phyloP scores from a whole-genome alignment of 2,113 vertebrate genomes.

The Anhinga rufa region DNA sequence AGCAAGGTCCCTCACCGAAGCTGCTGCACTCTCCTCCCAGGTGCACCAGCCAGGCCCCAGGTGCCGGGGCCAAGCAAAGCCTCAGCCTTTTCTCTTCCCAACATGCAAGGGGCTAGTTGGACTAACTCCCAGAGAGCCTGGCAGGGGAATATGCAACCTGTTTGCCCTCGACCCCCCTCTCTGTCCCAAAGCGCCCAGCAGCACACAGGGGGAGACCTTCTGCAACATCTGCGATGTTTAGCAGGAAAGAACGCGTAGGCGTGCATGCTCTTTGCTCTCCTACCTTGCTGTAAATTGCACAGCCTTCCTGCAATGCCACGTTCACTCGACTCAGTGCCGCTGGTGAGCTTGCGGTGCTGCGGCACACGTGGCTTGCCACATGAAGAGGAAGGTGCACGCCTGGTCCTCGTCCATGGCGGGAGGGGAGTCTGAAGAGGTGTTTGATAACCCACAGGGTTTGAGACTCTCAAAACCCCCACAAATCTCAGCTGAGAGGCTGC shows the following conservation, averaged over 20 bases:
- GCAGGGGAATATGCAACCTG: not conserved
- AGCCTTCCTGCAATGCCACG: not conserved
- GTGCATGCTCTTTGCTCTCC: not conserved
- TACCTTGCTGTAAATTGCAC: not conserved
- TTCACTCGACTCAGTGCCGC: fast-evolving
- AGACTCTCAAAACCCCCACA: not conserved
- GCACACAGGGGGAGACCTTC: not conserved
- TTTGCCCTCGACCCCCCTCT: not conserved
- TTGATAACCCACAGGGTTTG: not conserved
- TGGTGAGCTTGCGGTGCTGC: fast-evolving
- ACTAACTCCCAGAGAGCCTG: not conserved
- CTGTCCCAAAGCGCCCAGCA: not conserved
- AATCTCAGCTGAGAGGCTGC: not conserved
- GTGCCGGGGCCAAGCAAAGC: not conserved
- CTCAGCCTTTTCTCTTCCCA: not conserved
- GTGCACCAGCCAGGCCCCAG: not conserved
- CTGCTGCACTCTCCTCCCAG: not conserved
- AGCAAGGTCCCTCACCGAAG: not conserved
- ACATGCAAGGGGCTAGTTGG: not conserved
- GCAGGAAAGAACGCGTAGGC: not conserved
- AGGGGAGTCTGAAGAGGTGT: not conserved
- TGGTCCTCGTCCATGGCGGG: not conserved
- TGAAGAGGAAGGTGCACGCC: not conserved
- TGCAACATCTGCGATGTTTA: not conserved
- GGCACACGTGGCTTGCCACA: not conserved